Conservation (phyloP, 1,140 invertebrate species). For the Nephila pilipes region DNA sequence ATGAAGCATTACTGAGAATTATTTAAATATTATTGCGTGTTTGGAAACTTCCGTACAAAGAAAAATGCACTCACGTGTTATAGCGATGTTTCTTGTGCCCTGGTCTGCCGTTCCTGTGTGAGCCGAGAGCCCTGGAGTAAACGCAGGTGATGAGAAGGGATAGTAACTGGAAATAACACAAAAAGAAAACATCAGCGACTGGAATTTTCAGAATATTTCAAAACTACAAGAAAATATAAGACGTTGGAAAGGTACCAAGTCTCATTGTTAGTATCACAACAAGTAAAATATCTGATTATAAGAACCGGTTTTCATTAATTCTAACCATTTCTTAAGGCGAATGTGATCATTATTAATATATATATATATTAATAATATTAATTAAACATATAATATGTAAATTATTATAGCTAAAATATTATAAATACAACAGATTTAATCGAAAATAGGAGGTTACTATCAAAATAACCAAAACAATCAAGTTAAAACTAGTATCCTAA, state of each 20-base stretch:
- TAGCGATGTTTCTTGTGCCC: conserved; percentile 63
- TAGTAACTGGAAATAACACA: conserved; percentile 29
- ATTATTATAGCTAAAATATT: too few relatives aligned
- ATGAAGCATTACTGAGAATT: too few relatives aligned
- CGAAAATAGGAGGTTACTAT: too few relatives aligned
- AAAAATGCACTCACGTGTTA: conserved; percentile 36
- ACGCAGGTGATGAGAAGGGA: conserved; percentile 57
- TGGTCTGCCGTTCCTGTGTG: conserved; percentile 24
- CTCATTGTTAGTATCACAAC: neutral
- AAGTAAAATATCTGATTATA: neutral
- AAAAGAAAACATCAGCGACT: neutral
- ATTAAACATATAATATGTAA: too few relatives aligned
- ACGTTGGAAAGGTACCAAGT: neutral
- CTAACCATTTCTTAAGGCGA: too few relatives aligned
- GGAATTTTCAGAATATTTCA: neutral
- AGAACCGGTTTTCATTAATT: too few relatives aligned
- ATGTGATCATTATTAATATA: too few relatives aligned
- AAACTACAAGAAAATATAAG: neutral
- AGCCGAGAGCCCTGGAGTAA: conserved; percentile 31
- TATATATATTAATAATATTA: too few relatives aligned
- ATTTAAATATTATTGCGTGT: neutral
- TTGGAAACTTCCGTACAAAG: neutral
- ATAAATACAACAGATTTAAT: too few relatives aligned
- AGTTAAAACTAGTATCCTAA: too few relatives aligned
- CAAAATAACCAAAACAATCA: too few relatives aligned